Percentiles rank a stretch among this genome's conserved stretches.
phyloP scores from a whole-genome alignment of 2,797 vertebrate genomes.

The Spea hammondii region DNA sequence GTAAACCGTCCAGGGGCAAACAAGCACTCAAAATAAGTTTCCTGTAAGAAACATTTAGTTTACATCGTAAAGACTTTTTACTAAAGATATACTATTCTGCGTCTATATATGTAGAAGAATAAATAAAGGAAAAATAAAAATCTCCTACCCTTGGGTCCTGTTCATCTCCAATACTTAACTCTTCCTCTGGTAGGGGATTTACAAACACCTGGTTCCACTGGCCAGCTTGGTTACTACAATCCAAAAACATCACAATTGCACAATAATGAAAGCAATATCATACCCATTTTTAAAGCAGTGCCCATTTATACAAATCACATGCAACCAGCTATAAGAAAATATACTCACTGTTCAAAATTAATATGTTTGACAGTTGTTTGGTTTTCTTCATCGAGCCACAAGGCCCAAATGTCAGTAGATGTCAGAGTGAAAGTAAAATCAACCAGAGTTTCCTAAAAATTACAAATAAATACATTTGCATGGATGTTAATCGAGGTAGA shows the following conservation, averaged over 20 bases:
- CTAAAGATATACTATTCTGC: no score
- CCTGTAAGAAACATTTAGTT: slow-evolving; percentile 65
- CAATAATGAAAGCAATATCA: no score
- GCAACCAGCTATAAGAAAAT: neutral
- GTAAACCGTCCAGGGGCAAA: slow-evolving; percentile 84
- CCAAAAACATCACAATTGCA: neutral
- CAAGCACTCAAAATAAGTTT: slow-evolving; percentile 83
- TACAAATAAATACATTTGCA: neutral
- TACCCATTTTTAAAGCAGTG: no score
- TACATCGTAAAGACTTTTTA: no score
- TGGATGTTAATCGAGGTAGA: neutral
- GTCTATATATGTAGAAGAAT: neutral
- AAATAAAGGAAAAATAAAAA: neutral
- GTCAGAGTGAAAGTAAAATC: slow-evolving; percentile 90
- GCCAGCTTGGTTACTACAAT: slow-evolving; percentile 77
- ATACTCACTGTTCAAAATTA: slow-evolving; percentile 89
- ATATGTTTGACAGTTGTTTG: slow-evolving; percentile 85
- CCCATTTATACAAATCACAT: neutral
- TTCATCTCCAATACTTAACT: slow-evolving; percentile 79
- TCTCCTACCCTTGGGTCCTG: slow-evolving; percentile 87
- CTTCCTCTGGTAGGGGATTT: slow-evolving; percentile 85
- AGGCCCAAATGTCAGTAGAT: slow-evolving; percentile 84
- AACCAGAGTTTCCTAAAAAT: slow-evolving; percentile 80
- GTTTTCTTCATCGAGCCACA: slow-evolving; percentile 88
- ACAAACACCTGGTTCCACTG: slow-evolving; percentile 95